phyloP scores from a whole-genome alignment of 2,888 invertebrate species.

The Oithona nana region DNA sequence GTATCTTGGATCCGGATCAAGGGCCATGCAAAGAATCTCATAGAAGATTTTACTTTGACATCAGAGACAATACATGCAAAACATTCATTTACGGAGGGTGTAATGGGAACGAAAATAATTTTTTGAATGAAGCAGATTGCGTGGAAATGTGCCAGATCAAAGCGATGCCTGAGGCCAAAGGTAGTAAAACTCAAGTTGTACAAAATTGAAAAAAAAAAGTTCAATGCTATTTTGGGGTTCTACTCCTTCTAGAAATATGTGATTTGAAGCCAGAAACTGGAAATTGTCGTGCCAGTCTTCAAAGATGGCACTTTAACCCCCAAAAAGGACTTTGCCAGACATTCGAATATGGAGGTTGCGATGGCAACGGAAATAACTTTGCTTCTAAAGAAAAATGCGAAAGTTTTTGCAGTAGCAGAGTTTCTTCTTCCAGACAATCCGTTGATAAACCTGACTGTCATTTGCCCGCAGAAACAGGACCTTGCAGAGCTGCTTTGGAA shows the following conservation, averaged over 20 bases:
- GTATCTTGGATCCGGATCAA: too few relatives aligned
- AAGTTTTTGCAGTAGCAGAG: background rate
- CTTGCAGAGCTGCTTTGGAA: background rate
- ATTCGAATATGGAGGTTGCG: background rate
- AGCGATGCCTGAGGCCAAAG: background rate
- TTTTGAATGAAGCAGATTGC: background rate
- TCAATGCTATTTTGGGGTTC: background rate
- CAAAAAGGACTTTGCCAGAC: background rate
- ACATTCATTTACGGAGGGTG: background rate
- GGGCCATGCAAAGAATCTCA: background rate
- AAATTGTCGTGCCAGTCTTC: background rate
- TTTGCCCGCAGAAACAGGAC: background rate
- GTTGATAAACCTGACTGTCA: background rate
- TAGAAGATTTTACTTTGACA: background rate
- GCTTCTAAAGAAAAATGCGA: slow-evolving; percentile 2
- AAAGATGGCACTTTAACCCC: background rate
- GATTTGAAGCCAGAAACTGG: background rate
- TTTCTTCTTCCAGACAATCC: background rate
- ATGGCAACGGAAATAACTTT: background rate
- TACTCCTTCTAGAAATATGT: background rate
- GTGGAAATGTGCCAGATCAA: background rate
- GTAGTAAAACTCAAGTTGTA: background rate
- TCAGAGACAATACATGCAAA: background rate
- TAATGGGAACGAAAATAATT: background rate
- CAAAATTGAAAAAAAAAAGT: background rate